Evolutionary conservation across 2,888 invertebrate species (phyloP), one percentile per base, ranked within the genome.

Genomic region (Helleia helle): DNA sequence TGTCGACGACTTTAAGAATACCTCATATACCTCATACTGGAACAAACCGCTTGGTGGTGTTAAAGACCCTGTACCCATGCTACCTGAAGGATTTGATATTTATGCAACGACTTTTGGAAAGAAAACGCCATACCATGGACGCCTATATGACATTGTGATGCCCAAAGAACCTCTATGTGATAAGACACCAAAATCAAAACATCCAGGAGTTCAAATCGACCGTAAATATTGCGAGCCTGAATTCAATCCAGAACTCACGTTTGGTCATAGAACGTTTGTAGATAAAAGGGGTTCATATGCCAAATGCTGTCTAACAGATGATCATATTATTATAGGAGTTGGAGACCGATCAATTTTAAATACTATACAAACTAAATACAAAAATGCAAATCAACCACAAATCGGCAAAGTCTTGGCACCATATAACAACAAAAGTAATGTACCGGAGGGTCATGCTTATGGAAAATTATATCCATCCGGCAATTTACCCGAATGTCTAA

Each of bases 261-360:
- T 63, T 52, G 88, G 88, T 0, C 52, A 69, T 44, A 69, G 67
- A 50, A 72, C 72, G 1, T 59, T 56, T 30, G 64, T 71, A 14
- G 87, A 87, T 54, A 76, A 74, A 42, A 63, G 83, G 46, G 87
- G 87, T 8, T 71, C 61, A 17, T 73, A 77, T 54, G 81, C 73
- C n/a, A 71, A 58, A 49, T 73, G 74, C 51, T 86, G 87, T 51
- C 2, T 84, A 8, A 68, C 70, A 28, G 76, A 81, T 49, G 72
- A 76, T 36, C 67, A 62, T 48, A 59, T 62, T 9, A 37, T 59
- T 44, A 51, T 53, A 53, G 87, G 87, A 42, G 75, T 53, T 13
- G 65, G 62, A 25, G 57, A 65, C 36, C 67, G 69, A 34, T 52
- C 67, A 1, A 54, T 73, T 15, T 41, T 75, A 4, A 84, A 69